A percentile compares a stretch with the other conserved stretches of the same genome.
phyloP scores from a whole-genome alignment of 2,113 vertebrate species.

The Numida meleagris region DNA sequence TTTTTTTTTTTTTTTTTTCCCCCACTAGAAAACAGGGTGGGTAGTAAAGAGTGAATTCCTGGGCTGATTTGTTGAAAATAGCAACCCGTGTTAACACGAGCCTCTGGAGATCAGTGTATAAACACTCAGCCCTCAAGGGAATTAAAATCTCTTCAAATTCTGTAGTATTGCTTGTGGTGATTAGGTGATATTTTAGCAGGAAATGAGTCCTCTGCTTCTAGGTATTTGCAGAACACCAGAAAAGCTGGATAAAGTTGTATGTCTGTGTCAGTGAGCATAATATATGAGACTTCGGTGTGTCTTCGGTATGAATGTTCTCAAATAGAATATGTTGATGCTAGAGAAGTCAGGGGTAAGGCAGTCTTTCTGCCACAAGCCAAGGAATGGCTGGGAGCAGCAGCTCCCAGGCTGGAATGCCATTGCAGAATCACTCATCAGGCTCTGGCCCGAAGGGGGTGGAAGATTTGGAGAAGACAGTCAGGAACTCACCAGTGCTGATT shows the following conservation, averaged over 20 bases:
- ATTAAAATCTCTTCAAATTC: neutral
- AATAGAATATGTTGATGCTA: neutral
- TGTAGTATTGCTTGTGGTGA: neutral
- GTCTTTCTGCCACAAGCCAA: neutral
- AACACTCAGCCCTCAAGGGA: neutral
- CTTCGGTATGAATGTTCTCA: neutral
- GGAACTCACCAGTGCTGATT: rapidly evolving
- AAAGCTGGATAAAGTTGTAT: neutral
- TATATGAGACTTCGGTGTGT: rapidly evolving
- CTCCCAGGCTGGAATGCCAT: neutral
- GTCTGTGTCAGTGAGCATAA: neutral
- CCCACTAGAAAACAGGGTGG: neutral
- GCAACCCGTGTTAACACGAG: neutral
- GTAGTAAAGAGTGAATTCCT: neutral
- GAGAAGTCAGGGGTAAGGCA: neutral
- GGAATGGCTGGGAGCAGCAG: rapidly evolving
- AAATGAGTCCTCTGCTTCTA: neutral
- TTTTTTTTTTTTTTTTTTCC: neutral
- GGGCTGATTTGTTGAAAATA: neutral
- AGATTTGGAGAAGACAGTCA: neutral
- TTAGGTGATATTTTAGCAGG: neutral
- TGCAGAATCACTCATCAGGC: rapidly evolving
- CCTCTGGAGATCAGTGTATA: neutral
- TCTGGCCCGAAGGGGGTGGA: neutral
- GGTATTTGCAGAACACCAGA: neutral